Percentiles rank a stretch among this genome's conserved stretches.
These are phyloP conservation scores for Bhutanitis thaidina DNA, from an alignment of 2,888 invertebrate genomes.

Conservation along the genomic window DNA sequence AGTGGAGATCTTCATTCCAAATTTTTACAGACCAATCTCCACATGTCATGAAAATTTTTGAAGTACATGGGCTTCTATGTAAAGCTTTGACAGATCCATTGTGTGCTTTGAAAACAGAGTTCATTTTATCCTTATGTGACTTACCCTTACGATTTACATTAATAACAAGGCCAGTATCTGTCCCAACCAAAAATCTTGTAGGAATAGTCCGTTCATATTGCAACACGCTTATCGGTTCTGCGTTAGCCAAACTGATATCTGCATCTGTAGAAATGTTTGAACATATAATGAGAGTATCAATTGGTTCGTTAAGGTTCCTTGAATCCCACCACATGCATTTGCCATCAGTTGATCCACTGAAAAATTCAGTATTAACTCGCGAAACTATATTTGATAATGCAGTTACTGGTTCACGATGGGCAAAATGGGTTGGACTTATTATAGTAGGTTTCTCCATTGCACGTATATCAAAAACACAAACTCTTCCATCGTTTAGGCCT, in stretches of 20 bases:
- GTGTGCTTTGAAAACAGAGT: constrained; percentile 76
- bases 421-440: constrained; percentile 68
- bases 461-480: constrained; percentile 85
- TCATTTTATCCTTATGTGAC: constrained; percentile 79
- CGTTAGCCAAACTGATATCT: constrained; percentile 57
- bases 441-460: constrained; percentile 85
- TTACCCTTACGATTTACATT: constrained; percentile 84
- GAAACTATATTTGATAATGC: constrained; percentile 77
- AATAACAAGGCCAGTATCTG: constrained; percentile 60
- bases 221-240: constrained; percentile 81
- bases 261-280: constrained; percentile 68
- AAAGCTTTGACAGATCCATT: constrained; percentile 80
- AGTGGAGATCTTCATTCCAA: constrained; percentile 83
- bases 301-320: constrained; percentile 78
- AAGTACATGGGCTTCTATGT: constrained; percentile 82
- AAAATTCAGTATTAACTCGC: constrained; percentile 80
- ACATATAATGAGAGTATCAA: constrained; percentile 80
- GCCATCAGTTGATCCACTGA: constrained; percentile 81
- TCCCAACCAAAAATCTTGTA: constrained; percentile 68
- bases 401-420: constrained; percentile 73
- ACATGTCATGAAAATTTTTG: constrained; percentile 83
- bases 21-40: constrained; percentile 83
- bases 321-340: constrained; percentile 84
- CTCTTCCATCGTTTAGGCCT: constrained; percentile 50
- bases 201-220: constrained; percentile 85